Evolutionary conservation across 2,113 vertebrate species (phyloP).

Genomic region (Nicator chloris): DNA sequence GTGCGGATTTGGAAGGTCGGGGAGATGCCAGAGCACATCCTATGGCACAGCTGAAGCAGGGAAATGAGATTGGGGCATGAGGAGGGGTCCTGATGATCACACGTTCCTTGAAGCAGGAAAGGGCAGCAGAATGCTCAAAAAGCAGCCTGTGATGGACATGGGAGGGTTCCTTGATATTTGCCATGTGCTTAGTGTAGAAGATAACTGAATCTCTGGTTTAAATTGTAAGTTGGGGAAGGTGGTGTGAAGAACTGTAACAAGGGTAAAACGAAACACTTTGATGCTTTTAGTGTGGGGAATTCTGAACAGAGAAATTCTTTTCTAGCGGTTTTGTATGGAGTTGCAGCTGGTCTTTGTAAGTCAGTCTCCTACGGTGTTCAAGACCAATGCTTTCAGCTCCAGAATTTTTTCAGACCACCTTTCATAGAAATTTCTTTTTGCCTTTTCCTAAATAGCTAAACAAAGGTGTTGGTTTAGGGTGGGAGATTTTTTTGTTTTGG

Average conservation of each 20-base stretch:
- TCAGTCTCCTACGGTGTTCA: neutral
- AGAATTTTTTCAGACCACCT: neutral
- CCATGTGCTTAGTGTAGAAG: neutral
- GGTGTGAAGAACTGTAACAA: neutral
- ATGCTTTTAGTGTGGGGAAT: neutral
- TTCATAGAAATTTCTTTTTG: neutral
- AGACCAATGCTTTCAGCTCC: neutral
- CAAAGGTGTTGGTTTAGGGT: neutral
- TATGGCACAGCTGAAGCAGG: neutral
- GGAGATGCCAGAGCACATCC: neutral
- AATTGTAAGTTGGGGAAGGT: neutral
- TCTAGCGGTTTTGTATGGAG: neutral
- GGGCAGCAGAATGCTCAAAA: neutral
- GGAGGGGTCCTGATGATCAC: neutral
- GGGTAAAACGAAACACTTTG: neutral
- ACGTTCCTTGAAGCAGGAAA: neutral
- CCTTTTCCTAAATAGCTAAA: neutral
- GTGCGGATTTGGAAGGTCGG: neutral
- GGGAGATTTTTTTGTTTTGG: neutral
- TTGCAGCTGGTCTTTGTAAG: neutral
- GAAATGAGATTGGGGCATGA: neutral
- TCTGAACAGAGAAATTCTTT: neutral
- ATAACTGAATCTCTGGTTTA: neutral
- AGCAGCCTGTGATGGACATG: neutral
- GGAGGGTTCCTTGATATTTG: neutral